phyloP scores from a whole-genome alignment of 2,888 invertebrate genomes.

The Idaea straminata region DNA sequence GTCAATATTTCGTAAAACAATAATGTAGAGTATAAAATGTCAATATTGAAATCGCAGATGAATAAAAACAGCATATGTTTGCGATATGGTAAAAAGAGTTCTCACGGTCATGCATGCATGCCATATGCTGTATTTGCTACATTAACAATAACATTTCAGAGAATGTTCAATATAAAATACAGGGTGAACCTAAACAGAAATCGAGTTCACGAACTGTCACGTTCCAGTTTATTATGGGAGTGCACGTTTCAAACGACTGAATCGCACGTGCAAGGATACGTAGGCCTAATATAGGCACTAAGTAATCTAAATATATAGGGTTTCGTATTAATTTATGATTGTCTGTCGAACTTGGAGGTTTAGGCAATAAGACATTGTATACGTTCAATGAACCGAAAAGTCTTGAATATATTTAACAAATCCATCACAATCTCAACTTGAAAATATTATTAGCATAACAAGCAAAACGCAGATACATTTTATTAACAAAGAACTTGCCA shows the following conservation, averaged over 20 bases:
- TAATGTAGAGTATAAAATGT: neutral
- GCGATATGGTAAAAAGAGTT: slow-evolving; percentile 12
- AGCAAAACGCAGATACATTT: neutral
- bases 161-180: slow-evolving; percentile 17
- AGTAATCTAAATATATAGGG: slow-evolving; percentile 38
- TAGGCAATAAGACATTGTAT: neutral
- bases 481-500: neutral
- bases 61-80: slow-evolving; percentile 8
- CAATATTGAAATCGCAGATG: slow-evolving; percentile 7
- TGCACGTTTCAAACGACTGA: slow-evolving; percentile 30
- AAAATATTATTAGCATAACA: neutral
- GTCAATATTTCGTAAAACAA: neutral
- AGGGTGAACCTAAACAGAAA: slow-evolving; percentile 27
- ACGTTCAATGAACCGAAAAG: neutral
- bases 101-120: slow-evolving; percentile 18
- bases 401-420: neutral
- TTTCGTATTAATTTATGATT: slow-evolving; percentile 27
- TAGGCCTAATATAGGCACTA: slow-evolving; percentile 34
- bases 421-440: neutral
- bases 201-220: slow-evolving; percentile 41
- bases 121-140: slow-evolving; percentile 14
- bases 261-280: slow-evolving; percentile 41
- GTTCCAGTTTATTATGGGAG: slow-evolving; percentile 33
- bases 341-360: slow-evolving; percentile 11
- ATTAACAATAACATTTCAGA: slow-evolving; percentile 19